Percentiles rank a stretch among this genome's conserved stretches.
phyloP scores from a whole-genome alignment of 2,113 vertebrate genomes.

The Cisticola juncidis region DNA sequence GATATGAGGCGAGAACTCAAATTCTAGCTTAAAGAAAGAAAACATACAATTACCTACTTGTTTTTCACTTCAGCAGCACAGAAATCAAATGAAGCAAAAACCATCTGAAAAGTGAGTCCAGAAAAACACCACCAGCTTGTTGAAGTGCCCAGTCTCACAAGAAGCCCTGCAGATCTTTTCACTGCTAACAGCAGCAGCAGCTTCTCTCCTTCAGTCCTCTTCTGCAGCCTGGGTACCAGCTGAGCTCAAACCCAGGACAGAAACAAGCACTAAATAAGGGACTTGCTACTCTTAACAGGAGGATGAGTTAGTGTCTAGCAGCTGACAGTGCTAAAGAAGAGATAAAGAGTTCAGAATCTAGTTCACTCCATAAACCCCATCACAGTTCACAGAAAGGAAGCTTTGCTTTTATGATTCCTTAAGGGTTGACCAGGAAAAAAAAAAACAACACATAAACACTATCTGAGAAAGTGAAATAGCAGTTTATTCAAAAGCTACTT shows the following conservation, averaged over 20 bases:
- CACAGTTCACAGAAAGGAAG: background rate
- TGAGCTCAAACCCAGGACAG: background rate
- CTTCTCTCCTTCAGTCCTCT: background rate
- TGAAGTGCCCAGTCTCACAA: background rate
- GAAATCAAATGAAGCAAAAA: background rate
- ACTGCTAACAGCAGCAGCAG: fast-evolving
- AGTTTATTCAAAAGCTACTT: background rate
- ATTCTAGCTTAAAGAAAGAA: background rate
- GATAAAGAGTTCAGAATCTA: background rate
- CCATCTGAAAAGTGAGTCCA: background rate
- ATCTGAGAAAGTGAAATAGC: background rate
- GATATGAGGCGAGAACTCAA: background rate
- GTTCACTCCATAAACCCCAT: background rate
- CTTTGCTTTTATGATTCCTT: background rate
- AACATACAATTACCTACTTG: background rate
- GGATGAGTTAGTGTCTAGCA: background rate
- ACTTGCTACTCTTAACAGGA: background rate
- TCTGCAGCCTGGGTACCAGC: background rate
- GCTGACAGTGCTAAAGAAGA: background rate
- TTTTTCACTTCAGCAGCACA: background rate
- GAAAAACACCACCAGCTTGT: background rate
- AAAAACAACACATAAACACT: background rate
- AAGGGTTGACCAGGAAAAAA: background rate
- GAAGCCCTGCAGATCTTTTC: background rate
- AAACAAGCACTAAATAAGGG: background rate